A percentile compares a stretch with the other conserved stretches of the same genome.
phyloP scores from a whole-genome alignment of 2,113 vertebrate species.

The Limanda limanda region DNA sequence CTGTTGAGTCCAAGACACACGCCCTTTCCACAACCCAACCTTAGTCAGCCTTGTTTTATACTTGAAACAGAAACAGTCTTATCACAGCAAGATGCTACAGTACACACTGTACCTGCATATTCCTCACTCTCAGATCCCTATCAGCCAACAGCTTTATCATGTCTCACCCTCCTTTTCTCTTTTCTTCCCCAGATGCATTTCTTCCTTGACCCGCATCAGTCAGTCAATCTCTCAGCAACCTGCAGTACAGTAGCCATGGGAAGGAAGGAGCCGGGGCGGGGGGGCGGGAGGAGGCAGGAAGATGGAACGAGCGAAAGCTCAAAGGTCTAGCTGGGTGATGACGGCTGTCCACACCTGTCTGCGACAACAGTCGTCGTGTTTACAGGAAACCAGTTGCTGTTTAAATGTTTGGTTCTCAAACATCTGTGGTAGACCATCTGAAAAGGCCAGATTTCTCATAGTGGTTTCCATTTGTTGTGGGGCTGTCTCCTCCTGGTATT shows the following conservation, averaged over 20 bases:
- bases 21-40: not conserved
- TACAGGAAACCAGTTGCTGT: conserved; percentile 62
- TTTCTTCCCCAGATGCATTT: conserved; percentile 25
- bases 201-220: conserved; percentile 39
- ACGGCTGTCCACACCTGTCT: conserved; percentile 58
- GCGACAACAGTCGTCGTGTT: conserved; percentile 46
- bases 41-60: conserved; percentile 5
- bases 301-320: conserved; percentile 34
- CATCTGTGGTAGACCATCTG: conserved; percentile 1
- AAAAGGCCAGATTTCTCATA: conserved; percentile 15
- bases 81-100: conserved; percentile 42
- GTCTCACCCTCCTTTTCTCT: not conserved
- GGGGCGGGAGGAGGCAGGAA: conserved; percentile 12
- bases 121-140: conserved; percentile 45
- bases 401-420: conserved; percentile 38
- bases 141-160: conserved; percentile 35
- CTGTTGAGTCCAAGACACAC: not conserved
- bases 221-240: conserved; percentile 53
- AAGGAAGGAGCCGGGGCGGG: conserved; percentile 23
- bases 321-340: conserved; percentile 43
- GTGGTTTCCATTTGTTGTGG: conserved; percentile 2
- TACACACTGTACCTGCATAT: conserved; percentile 26
- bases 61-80: conserved; percentile 41
- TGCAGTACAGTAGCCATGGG: conserved; percentile 54
- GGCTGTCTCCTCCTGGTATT: conserved; percentile 21